Evolutionary conservation across 2,888 invertebrate genomes (phyloP).

Genomic region (Agapetus fuscipes): DNA sequence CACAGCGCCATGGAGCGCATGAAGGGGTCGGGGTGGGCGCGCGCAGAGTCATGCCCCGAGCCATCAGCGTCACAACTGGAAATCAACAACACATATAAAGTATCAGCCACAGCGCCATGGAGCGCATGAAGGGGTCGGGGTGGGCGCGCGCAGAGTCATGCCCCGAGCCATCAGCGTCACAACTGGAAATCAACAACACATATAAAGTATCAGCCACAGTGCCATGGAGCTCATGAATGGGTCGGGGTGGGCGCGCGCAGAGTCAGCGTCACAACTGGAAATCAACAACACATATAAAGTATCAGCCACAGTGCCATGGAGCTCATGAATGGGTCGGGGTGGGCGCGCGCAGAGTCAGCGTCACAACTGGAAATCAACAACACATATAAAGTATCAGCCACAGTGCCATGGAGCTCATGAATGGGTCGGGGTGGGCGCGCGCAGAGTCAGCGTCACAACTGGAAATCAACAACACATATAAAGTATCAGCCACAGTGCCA

Average conservation of each 20-base stretch:
- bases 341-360: constrained; percentile 61
- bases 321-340: constrained; percentile 93
- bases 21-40: constrained; percentile 91
- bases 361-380: constrained; percentile 46
- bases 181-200: constrained; percentile 34
- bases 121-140: constrained; percentile 94
- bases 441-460: constrained; percentile 62
- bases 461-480: no score
- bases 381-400: constrained; percentile 97
- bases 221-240: constrained; percentile 98
- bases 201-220: constrained; percentile 90
- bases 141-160: constrained; percentile 66
- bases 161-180: constrained; percentile 56
- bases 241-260: constrained; percentile 77
- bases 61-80: constrained; percentile 52
- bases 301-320: constrained; percentile 97
- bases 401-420: constrained; percentile 92
- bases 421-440: constrained; percentile 87
- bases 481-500: constrained; percentile 95
- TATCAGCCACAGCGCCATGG: constrained; percentile 95
- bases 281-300: no score
- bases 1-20: constrained; percentile 95
- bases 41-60: constrained; percentile 59
- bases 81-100: no score
- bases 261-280: constrained; percentile 55